Conservation (phyloP, 2,888 invertebrate species). For the Lochmaea capreae region DNA sequence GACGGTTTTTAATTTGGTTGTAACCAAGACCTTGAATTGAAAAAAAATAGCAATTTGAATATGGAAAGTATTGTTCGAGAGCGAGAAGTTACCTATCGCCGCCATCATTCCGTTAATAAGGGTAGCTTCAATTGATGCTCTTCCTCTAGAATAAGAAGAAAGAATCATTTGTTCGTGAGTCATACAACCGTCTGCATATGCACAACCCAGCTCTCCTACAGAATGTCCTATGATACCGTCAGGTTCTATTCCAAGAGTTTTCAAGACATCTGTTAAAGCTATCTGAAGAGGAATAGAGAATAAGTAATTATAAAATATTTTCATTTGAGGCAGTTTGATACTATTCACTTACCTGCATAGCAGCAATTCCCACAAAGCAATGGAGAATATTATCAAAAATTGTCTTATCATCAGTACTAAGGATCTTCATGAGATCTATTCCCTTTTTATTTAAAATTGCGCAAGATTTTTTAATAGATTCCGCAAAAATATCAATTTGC, state of each 20-base stretch:
- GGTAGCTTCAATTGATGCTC: constrained; percentile 77
- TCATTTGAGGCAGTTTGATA: background rate
- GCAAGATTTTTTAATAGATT: constrained; percentile 72
- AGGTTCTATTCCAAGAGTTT: constrained; percentile 71
- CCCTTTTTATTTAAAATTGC: constrained; percentile 71
- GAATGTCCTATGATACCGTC: constrained; percentile 89
- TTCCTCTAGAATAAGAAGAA: constrained; percentile 85
- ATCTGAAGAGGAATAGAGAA: constrained; percentile 51
- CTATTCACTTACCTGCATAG: constrained; percentile 66
- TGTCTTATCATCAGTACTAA: constrained; percentile 69
- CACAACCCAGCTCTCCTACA: constrained; percentile 94
- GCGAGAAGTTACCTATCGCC: constrained; percentile 73
- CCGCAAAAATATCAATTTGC: constrained; percentile 74
- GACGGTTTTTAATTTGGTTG: constrained; percentile 70
- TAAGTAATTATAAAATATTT: background rate
- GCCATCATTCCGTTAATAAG: constrained; percentile 88
- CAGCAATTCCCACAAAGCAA: constrained; percentile 81
- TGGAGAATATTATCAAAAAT: constrained; percentile 76
- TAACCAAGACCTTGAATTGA: constrained; percentile 62
- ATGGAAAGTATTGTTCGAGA: background rate
- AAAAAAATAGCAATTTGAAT: background rate
- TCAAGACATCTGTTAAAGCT: constrained; percentile 70
- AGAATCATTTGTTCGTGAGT: constrained; percentile 89
- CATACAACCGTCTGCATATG: constrained; percentile 93
- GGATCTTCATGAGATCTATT: constrained; percentile 72